phyloP scores from a whole-genome alignment of 2,797 vertebrate species.

The Antennarius maculatus region DNA sequence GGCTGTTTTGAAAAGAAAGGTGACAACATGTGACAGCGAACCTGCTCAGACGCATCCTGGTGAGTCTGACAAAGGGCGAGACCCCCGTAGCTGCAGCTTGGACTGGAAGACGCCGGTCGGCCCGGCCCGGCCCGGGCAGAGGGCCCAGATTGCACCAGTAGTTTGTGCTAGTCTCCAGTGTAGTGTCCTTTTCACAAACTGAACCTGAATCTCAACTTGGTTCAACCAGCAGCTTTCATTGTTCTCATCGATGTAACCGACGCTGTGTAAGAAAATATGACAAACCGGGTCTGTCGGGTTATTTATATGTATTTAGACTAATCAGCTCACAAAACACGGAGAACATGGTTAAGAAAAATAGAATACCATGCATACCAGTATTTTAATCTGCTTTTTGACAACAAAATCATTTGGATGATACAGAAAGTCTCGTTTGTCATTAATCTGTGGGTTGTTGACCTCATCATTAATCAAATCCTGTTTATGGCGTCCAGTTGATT shows the following conservation, averaged over 20 bases:
- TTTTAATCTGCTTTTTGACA: conserved; percentile 6
- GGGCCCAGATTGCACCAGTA: conserved; percentile 4
- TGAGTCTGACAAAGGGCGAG: conserved; percentile 56
- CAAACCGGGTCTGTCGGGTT: background rate
- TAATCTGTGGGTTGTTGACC: conserved; percentile 6
- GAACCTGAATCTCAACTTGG: conserved; percentile 3
- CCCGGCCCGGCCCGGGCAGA: background rate
- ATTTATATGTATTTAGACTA: background rate
- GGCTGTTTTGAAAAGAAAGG: conserved; percentile 62
- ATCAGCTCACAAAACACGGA: background rate
- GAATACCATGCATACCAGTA: background rate
- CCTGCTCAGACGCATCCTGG: conserved; percentile 22
- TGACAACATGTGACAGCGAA: conserved; percentile 60
- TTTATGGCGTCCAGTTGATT: conserved; percentile 5
- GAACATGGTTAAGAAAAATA: background rate
- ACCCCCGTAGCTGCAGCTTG: conserved; percentile 32
- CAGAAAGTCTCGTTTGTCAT: conserved; percentile 16
- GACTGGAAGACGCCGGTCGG: conserved; percentile 9
- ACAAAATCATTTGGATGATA: conserved; percentile 8
- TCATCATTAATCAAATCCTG: conserved; percentile 19
- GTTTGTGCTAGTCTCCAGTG: background rate
- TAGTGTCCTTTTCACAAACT: background rate
- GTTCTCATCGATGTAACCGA: background rate
- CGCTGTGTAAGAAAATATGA: no score
- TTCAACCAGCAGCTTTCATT: background rate